Evolutionary conservation across 2,888 invertebrate species (phyloP), one percentile per base, ranked within the genome.

Genomic region (Antheraea assamensis): DNA sequence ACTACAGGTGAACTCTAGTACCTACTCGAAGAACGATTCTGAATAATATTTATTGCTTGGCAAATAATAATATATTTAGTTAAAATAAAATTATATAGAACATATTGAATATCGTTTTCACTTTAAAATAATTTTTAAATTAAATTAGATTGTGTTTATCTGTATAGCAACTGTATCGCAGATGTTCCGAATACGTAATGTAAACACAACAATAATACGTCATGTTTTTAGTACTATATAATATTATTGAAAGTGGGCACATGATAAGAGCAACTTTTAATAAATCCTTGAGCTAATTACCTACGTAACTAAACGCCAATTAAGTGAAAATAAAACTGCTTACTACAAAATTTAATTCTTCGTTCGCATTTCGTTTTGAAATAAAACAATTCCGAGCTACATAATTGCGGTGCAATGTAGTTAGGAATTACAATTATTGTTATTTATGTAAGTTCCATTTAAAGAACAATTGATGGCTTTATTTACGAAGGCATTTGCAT

Each of bases 391-490:
- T 19, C 66, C 21, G 66, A 21, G 31, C 66, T 66, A 66, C 66
- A 19, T 66, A 66, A 66, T 66, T 66, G 19, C 66, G 30, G 21
- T 66, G 66, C 31, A 66, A 21, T 66, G 66, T 21, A 66, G 31
- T 66, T 66, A 66, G 66, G 31, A 66, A 68, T 68, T 68, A 68
- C 68, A 61, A 4, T 61, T 61, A 27, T 27, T 35, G n/a, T 68
- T 68, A 68, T 68, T 68, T 68, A 35, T 35, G 66, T 68, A 68
- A 35, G 19, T 68, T 35, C 7, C n/a, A 35, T 35, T 19, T 68
- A 35, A 24, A 68, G 68, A 68, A 68, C 35, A 61, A 5, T 68
- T 68, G 19, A 68, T 68, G 21, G n/a, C 35, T n/a, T 35, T 24
- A 68, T 68, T 68, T 68, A 68, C 21, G 0, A n/a, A 19, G 31